Conservation (phyloP, 2,797 vertebrate species). For the Parambassis ranga region DNA sequence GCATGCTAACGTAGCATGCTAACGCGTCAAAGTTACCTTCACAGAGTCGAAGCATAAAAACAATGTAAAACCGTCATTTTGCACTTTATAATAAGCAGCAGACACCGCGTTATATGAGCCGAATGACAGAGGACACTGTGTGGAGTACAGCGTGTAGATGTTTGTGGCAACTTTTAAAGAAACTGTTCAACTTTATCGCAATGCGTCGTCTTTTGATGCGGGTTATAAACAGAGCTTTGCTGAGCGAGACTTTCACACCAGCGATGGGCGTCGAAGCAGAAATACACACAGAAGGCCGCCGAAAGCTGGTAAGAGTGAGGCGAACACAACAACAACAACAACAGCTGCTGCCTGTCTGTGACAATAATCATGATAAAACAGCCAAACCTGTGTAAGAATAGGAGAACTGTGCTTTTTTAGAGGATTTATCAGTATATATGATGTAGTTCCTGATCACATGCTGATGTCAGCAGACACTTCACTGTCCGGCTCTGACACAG, state of each 20-base stretch:
- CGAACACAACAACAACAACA: no score
- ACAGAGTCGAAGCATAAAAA: no score
- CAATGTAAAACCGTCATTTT: not conserved
- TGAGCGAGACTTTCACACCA: conserved; percentile 12
- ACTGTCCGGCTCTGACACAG: no score
- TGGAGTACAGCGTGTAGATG: not conserved
- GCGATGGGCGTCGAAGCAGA: conserved; percentile 41
- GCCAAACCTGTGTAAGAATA: no score
- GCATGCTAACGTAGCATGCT: no score
- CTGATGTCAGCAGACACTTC: no score
- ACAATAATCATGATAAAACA: no score
- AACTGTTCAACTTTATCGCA: conserved; percentile 33
- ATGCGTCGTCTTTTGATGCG: conserved; percentile 64
- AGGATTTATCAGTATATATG: no score
- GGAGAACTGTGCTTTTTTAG: no score
- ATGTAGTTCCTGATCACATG: no score
- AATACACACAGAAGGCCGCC: conserved; percentile 24
- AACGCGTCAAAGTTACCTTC: no score
- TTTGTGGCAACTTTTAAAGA: conserved; percentile 32
- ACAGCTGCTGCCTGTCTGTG: no score
- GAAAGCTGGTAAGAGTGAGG: conserved; percentile 70
- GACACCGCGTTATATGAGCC: not conserved
- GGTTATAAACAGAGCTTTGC: conserved; percentile 53
- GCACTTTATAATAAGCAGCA: not conserved
- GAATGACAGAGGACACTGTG: not conserved